Conservation (phyloP, 1,140 invertebrate genomes). For the Diabrotica undecimpunctata region DNA sequence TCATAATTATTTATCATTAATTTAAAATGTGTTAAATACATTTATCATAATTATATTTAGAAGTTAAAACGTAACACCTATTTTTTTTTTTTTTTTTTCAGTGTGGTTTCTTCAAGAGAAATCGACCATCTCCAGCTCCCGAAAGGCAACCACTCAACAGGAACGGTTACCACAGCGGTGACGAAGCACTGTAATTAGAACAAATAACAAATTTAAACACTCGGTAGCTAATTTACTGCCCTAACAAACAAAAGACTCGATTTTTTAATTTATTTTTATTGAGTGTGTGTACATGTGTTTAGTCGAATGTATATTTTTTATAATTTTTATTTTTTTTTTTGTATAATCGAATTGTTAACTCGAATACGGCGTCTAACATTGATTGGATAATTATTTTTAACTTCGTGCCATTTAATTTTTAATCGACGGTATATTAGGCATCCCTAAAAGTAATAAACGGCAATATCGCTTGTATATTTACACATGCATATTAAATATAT, state of each 20-base stretch:
- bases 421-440: too few species aligned
- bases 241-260: conserved; percentile 19
- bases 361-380: background rate
- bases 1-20: too few species aligned
- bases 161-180: conserved; percentile 65
- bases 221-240: conserved; percentile 25
- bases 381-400: background rate
- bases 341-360: conserved; percentile 15
- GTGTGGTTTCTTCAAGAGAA: conserved; percentile 91
- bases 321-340: conserved; percentile 5
- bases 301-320: conserved; percentile 13
- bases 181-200: conserved; percentile 59
- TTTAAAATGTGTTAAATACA: too few species aligned
- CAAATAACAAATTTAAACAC: conserved; percentile 29
- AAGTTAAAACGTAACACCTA: too few species aligned
- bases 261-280: conserved; percentile 21
- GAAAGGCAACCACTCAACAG: conserved; percentile 80
- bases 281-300: conserved; percentile 20
- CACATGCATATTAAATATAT: too few species aligned
- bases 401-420: background rate
- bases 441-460: too few species aligned
- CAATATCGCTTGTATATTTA: too few species aligned
- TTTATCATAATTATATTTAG: too few species aligned
- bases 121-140: conserved; percentile 72
- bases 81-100: conserved; percentile 49